phyloP scores from a whole-genome alignment of 2,797 vertebrate genomes.

The Parauchenoglanis ngamensis region DNA sequence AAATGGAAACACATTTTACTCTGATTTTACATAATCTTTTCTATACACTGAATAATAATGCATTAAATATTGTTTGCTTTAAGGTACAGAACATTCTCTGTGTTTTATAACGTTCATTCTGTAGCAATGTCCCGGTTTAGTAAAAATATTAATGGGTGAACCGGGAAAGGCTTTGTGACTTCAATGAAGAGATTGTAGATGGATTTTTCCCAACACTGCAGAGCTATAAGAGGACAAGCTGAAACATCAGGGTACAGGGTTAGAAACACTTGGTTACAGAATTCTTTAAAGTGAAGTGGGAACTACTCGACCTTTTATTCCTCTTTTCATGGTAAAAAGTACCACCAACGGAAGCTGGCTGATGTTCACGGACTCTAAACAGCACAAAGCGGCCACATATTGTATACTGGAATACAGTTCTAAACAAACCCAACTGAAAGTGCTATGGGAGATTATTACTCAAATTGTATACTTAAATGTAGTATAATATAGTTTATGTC shows the following conservation, averaged over 20 bases:
- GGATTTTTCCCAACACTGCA: not conserved
- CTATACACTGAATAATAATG: not conserved
- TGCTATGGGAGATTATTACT: not conserved
- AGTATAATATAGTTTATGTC: not conserved
- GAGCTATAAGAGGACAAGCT: not conserved
- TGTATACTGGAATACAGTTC: not conserved
- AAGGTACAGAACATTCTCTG: not conserved
- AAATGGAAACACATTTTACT: not conserved
- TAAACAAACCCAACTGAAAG: not conserved
- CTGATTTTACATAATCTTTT: not conserved
- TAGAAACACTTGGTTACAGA: not conserved
- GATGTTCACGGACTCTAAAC: not conserved
- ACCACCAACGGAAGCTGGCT: not conserved
- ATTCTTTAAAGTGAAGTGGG: conserved; percentile 8
- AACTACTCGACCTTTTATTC: conserved; percentile 18
- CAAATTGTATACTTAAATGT: not conserved
- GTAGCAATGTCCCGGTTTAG: not conserved
- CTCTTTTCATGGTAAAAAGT: not conserved
- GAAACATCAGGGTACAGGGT: not conserved
- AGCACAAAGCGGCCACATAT: not conserved
- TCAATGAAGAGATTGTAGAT: not conserved
- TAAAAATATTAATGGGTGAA: not conserved
- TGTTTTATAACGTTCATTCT: not conserved
- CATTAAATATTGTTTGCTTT: not conserved
- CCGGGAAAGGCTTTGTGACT: not conserved